Evolutionary conservation across 2,888 invertebrate species (phyloP).

Genomic region (Toxonevra muliebris): DNA sequence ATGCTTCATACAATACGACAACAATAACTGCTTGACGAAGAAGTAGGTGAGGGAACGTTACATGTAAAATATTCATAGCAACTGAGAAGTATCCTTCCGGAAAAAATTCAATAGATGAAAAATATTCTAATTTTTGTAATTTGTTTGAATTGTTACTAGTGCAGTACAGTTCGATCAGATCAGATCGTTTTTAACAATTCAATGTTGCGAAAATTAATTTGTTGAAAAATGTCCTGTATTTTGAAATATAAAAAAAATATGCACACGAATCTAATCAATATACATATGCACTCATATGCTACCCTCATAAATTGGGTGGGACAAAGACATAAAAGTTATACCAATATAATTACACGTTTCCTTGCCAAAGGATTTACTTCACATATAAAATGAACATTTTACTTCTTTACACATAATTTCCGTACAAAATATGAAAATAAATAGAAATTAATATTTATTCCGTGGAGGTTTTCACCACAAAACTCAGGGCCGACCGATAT

Average conservation of each 20-base stretch:
- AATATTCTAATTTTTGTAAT: neutral
- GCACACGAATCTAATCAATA: constrained; percentile 26
- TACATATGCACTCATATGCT: constrained; percentile 19
- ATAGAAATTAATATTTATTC: no score
- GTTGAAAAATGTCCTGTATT: neutral
- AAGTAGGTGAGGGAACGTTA: no score
- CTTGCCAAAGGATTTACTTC: no score
- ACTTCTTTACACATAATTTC: no score
- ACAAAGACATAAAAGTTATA: constrained; percentile 16
- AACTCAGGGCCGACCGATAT: constrained; percentile 7
- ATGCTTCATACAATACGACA: no score
- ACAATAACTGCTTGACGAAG: no score
- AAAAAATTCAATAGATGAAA: no score
- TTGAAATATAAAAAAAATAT: constrained; percentile 13
- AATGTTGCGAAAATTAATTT: neutral
- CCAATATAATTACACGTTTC: neutral
- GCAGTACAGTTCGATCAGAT: neutral
- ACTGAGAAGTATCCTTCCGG: no score
- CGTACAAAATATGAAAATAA: no score
- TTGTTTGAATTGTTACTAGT: neutral
- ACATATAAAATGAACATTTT: no score
- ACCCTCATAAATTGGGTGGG: constrained; percentile 31
- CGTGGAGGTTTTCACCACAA: neutral
- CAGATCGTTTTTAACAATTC: neutral
- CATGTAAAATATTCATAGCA: no score